Conservation (phyloP, 2,797 vertebrate genomes). For the Girardinus metallicus region DNA sequence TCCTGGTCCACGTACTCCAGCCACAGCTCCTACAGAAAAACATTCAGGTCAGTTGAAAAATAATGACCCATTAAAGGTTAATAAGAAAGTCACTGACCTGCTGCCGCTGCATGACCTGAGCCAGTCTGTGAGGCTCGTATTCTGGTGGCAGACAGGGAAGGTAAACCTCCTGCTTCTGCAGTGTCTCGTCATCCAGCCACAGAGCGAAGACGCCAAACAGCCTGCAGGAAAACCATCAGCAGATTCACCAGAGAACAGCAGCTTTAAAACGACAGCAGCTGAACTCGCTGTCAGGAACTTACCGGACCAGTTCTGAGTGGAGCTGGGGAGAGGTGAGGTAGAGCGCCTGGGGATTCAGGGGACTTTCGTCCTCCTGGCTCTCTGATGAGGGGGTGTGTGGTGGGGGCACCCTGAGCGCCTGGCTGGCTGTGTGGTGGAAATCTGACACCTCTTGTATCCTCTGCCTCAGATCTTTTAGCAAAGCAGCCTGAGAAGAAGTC, state of each 20-base stretch:
- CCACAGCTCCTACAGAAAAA: slow-evolving; percentile 88
- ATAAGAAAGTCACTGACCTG: slow-evolving; percentile 65
- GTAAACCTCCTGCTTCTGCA: slow-evolving; percentile 93
- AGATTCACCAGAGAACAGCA: background rate
- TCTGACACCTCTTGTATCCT: slow-evolving; percentile 91
- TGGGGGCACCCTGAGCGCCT: slow-evolving; percentile 85
- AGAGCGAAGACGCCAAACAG: slow-evolving; percentile 91
- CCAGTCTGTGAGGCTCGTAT: slow-evolving; percentile 91
- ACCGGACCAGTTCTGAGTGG: slow-evolving; percentile 94
- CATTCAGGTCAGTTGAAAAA: background rate
- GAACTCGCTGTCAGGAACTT: slow-evolving; percentile 22
- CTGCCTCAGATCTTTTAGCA: slow-evolving; percentile 89
- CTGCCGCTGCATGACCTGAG: slow-evolving; percentile 94
- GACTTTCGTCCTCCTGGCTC: slow-evolving; percentile 68
- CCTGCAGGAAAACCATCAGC: slow-evolving; percentile 71
- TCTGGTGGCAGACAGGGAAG: slow-evolving; percentile 93
- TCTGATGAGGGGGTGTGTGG: slow-evolving; percentile 71
- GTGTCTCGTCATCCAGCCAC: slow-evolving; percentile 95
- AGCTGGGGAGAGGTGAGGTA: slow-evolving; percentile 90
- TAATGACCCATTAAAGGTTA: background rate
- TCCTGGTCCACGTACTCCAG: slow-evolving; percentile 93
- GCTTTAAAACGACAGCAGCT: background rate
- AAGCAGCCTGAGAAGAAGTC: slow-evolving; percentile 78
- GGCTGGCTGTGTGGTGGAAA: slow-evolving; percentile 94
- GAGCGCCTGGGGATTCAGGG: slow-evolving; percentile 48